These are phyloP conservation scores for Hippopotamus amphibius DNA, from an alignment of 2,113 vertebrate genomes.

Conservation along the genomic window DNA sequence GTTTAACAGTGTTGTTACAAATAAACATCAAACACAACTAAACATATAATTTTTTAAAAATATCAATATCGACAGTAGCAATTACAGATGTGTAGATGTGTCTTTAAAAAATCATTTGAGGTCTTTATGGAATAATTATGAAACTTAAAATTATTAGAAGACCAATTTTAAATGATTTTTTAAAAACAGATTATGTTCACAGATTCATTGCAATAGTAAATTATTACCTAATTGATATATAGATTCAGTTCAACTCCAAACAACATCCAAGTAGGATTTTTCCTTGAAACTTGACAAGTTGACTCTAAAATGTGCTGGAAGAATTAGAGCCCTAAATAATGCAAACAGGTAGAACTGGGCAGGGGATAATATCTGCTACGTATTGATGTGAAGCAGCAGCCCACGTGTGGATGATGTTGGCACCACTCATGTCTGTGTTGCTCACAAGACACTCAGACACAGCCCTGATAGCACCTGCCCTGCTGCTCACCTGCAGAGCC, in stretches of 20 bases:
- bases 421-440: not conserved
- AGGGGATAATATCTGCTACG: not conserved
- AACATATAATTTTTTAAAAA: not conserved
- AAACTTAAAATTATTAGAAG: not conserved
- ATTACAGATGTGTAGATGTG: not conserved
- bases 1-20: not conserved
- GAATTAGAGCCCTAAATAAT: not conserved
- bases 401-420: not conserved
- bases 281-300: not conserved
- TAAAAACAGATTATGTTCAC: not conserved
- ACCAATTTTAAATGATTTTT: not conserved
- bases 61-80: not conserved
- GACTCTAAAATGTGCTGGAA: not conserved
- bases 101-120: conserved; percentile 14
- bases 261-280: not conserved
- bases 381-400: not conserved
- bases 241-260: not conserved
- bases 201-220: not conserved
- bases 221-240: not conserved
- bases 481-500: not conserved
- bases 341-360: not conserved
- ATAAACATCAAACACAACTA: not conserved
- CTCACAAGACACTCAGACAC: not conserved
- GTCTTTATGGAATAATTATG: not conserved
- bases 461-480: not conserved